These are phyloP conservation scores for Euthynnus affinis DNA, from an alignment of 2,797 vertebrate species.

Conservation along the genomic window DNA sequence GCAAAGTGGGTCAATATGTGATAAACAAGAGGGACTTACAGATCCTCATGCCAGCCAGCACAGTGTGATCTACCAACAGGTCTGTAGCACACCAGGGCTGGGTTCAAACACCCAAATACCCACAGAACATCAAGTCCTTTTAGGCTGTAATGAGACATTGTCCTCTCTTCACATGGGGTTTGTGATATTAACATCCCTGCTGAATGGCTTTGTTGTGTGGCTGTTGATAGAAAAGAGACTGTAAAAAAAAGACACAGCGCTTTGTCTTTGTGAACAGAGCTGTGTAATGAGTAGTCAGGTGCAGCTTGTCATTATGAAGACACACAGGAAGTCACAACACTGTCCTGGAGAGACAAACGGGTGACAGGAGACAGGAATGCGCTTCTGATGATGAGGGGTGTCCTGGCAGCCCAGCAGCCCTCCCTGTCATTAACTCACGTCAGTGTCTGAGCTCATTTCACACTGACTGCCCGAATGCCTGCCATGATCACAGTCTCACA, in stretches of 20 bases:
- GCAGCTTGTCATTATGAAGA: slow-evolving; percentile 47
- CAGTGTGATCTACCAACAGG: slow-evolving; percentile 61
- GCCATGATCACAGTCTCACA: slow-evolving; percentile 64
- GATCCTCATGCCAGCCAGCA: slow-evolving; percentile 59
- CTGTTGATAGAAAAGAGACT: slow-evolving; percentile 18
- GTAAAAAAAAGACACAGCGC: slow-evolving; percentile 27
- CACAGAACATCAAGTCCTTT: slow-evolving; percentile 37
- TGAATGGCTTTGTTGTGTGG: slow-evolving; percentile 31
- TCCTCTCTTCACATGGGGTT: slow-evolving; percentile 4
- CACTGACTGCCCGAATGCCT: slow-evolving; percentile 42
- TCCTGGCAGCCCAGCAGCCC: slow-evolving; percentile 23
- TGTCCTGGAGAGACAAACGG: slow-evolving; percentile 33
- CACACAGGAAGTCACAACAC: slow-evolving; percentile 39
- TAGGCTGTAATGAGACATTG: slow-evolving; percentile 29
- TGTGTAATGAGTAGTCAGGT: slow-evolving; percentile 50
- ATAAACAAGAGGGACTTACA: slow-evolving; percentile 75
- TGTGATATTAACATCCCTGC: slow-evolving; percentile 33
- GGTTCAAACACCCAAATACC: slow-evolving; percentile 40
- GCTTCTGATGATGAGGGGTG: slow-evolving; percentile 48
- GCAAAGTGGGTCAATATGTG: slow-evolving; percentile 81
- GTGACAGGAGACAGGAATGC: slow-evolving; percentile 36
- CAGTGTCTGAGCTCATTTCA: slow-evolving; percentile 63
- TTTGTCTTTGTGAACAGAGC: slow-evolving; percentile 30
- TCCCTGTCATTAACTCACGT: slow-evolving; percentile 67
- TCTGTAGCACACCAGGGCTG: slow-evolving; percentile 38